Evolutionary conservation across 2,113 vertebrate genomes (phyloP).

Genomic region (Meriones unguiculatus): DNA sequence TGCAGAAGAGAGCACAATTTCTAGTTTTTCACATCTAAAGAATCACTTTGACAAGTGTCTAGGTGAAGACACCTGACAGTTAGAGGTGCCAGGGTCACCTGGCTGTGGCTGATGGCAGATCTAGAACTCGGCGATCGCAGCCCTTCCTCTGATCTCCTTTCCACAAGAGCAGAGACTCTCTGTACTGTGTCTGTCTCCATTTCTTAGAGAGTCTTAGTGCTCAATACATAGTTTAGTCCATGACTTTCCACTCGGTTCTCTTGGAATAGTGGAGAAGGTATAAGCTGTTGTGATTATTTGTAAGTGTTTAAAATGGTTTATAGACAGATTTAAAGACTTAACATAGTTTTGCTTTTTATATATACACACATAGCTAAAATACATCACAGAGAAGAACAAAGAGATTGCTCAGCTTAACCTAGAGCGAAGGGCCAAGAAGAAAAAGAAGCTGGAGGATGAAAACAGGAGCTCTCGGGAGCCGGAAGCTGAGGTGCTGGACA

Average conservation of each 20-base stretch:
- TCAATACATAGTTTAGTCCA: not conserved
- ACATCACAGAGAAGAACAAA: conserved; percentile 79
- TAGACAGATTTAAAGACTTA: not conserved
- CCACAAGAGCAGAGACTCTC: fast-evolving
- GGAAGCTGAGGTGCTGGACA: not conserved
- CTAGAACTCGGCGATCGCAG: too few species aligned
- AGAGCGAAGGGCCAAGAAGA: conserved; percentile 80
- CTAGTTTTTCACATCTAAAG: not conserved
- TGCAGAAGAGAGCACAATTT: not conserved
- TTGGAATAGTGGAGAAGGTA: not conserved
- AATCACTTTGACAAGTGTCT: not conserved
- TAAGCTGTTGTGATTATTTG: not conserved
- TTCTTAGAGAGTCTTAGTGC: not conserved
- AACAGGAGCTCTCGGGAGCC: not conserved
- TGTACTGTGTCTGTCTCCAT: not conserved
- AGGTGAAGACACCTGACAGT: not conserved
- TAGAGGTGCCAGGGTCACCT: not conserved
- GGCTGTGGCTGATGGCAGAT: fast-evolving
- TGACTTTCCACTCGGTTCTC: not conserved
- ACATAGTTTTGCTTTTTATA: not conserved
- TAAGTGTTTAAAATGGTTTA: not conserved
- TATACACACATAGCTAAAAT: conserved; percentile 67
- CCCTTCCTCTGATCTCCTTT: not conserved
- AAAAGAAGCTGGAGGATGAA: conserved; percentile 66
- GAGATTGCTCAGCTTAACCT: conserved; percentile 73